Conservation (phyloP, 2,113 vertebrate genomes). For the Gallinago jamesoni region DNA sequence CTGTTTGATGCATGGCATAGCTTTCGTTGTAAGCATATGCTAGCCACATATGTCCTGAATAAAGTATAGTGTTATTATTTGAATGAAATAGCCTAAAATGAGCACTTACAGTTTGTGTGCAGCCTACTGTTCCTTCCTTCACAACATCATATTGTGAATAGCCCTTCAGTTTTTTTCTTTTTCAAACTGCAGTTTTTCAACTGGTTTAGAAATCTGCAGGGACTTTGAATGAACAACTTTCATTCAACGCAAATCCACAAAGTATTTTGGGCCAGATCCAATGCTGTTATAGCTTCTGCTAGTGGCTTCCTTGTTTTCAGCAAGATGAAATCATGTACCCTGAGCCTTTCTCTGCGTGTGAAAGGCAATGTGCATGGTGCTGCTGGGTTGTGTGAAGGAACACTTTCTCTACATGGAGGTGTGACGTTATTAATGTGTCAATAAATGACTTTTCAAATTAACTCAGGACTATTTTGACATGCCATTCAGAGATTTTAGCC, state of each 20-base stretch:
- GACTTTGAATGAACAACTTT: neutral
- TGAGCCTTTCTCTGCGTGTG: neutral
- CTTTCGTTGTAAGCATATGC: neutral
- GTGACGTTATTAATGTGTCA: neutral
- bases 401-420: accelerated
- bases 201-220: neutral
- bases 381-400: neutral
- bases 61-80: neutral
- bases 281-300: neutral
- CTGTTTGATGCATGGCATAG: neutral
- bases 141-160: neutral
- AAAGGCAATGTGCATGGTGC: accelerated
- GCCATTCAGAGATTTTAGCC: neutral
- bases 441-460: neutral
- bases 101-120: neutral
- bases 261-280: neutral
- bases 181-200: neutral
- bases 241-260: neutral
- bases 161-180: neutral
- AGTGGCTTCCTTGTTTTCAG: neutral
- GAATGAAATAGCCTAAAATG: neutral
- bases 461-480: neutral
- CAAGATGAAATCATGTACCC: neutral
- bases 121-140: neutral
- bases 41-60: neutral